Conservation (phyloP, 2,113 vertebrate genomes). For the Catharus minimus region DNA sequence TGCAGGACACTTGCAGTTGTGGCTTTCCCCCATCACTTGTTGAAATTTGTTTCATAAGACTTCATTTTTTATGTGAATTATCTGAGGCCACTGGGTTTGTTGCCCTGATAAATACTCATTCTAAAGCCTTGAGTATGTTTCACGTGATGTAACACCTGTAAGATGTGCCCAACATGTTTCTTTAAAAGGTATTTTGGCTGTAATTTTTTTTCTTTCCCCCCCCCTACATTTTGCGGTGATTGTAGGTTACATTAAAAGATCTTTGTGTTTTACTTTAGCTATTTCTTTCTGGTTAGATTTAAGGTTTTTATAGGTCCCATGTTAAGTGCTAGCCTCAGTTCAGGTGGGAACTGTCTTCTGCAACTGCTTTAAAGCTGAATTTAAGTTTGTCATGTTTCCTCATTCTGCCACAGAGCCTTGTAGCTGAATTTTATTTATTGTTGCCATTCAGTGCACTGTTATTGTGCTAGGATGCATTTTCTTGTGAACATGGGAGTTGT, state of each 20-base stretch:
- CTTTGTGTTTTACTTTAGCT: neutral
- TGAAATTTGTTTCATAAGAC: neutral
- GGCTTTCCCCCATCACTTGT: fast-evolving
- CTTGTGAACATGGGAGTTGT: neutral
- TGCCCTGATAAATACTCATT: fast-evolving
- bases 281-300: neutral
- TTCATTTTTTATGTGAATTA: neutral
- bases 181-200: neutral
- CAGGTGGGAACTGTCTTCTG: neutral
- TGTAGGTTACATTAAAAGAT: neutral
- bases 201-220: neutral
- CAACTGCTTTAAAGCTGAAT: neutral
- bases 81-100: fast-evolving
- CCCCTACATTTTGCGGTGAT: neutral
- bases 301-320: fast-evolving
- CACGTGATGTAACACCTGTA: fast-evolving
- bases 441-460: neutral
- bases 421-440: neutral
- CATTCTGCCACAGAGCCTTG: neutral
- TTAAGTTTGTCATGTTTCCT: fast-evolving
- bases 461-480: neutral
- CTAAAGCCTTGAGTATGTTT: neutral
- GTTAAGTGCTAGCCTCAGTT: neutral
- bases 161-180: fast-evolving
- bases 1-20: fast-evolving